Percentiles rank a stretch among this genome's conserved stretches.
phyloP scores from a whole-genome alignment of 2,888 invertebrate species.

The Celastrina argiolus region DNA sequence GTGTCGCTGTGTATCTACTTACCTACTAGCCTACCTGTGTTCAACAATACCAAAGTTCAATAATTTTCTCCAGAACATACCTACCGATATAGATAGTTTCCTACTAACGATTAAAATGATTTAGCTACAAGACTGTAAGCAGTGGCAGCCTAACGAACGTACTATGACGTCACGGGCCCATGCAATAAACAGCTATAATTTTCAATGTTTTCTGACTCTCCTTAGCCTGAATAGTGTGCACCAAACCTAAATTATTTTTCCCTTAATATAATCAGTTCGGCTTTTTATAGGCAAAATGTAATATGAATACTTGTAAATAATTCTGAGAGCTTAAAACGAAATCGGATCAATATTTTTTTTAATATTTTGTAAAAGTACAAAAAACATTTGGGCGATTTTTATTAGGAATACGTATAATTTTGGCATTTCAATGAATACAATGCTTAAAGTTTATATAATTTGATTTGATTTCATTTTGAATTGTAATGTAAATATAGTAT shows the following conservation, averaged over 20 bases:
- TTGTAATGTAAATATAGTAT: slow-evolving; percentile 6
- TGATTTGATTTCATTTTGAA: background rate
- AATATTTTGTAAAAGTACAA: background rate
- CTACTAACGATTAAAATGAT: background rate
- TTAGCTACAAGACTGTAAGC: background rate
- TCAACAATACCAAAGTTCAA: background rate
- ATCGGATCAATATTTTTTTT: background rate
- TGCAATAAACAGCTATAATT: too few species aligned
- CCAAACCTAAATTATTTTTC: too few species aligned
- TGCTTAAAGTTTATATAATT: background rate
- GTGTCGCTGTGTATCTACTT: too few species aligned
- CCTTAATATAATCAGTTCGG: slow-evolving; percentile 12
- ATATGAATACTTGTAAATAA: background rate
- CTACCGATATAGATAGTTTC: background rate
- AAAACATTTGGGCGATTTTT: background rate
- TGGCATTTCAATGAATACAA: background rate
- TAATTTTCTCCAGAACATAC: background rate
- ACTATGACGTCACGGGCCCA: too few species aligned
- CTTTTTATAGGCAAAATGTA: background rate
- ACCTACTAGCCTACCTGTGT: background rate
- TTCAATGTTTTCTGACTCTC: too few species aligned
- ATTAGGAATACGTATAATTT: background rate
- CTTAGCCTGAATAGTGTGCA: too few species aligned
- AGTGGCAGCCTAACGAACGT: too few species aligned
- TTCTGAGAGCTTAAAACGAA: background rate